phyloP scores from a whole-genome alignment of 2,888 invertebrate species.

The Luperina nickerlii region DNA sequence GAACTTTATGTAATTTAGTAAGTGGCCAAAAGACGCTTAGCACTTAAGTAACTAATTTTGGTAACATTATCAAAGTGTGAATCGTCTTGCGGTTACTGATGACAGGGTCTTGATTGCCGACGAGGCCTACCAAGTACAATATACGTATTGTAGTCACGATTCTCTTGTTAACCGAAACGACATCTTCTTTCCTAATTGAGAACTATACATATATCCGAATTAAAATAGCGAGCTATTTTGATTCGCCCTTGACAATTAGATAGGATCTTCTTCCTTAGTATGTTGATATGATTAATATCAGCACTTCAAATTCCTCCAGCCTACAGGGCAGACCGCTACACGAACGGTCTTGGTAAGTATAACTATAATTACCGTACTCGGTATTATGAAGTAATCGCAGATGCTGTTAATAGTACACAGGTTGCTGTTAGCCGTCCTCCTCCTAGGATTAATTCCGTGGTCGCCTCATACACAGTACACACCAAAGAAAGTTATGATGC shows the following conservation, averaged over 20 bases:
- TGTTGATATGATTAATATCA: slow-evolving; percentile 31
- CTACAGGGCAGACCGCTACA: slow-evolving; percentile 46
- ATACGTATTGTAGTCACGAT: slow-evolving; percentile 40
- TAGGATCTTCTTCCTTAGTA: background rate
- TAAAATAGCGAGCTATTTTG: background rate
- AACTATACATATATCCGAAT: slow-evolving; percentile 17
- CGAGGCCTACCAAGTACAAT: slow-evolving; percentile 40
- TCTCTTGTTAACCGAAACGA: slow-evolving; percentile 52
- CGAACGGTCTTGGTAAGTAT: slow-evolving; percentile 47
- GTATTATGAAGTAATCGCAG: slow-evolving; percentile 47
- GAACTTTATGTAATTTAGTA: slow-evolving; percentile 86
- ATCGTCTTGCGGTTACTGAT: slow-evolving; percentile 82
- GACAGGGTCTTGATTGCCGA: slow-evolving; percentile 68
- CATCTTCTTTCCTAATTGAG: slow-evolving; percentile 10
- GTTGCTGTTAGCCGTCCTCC: slow-evolving; percentile 39
- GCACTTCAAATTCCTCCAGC: slow-evolving; percentile 32
- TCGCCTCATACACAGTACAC: slow-evolving; percentile 15
- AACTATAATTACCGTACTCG: slow-evolving; percentile 46
- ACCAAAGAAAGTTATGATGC: slow-evolving; percentile 36
- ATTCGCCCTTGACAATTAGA: slow-evolving; percentile 11
- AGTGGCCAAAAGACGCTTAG: slow-evolving; percentile 81
- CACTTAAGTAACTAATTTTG: slow-evolving; percentile 81
- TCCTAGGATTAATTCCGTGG: slow-evolving; percentile 47
- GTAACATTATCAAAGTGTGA: slow-evolving; percentile 79
- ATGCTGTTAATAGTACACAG: slow-evolving; percentile 46